Percentiles rank a stretch among this genome's conserved stretches.
phyloP scores from a whole-genome alignment of 2,113 vertebrate species.

The Melanerpes formicivorus region DNA sequence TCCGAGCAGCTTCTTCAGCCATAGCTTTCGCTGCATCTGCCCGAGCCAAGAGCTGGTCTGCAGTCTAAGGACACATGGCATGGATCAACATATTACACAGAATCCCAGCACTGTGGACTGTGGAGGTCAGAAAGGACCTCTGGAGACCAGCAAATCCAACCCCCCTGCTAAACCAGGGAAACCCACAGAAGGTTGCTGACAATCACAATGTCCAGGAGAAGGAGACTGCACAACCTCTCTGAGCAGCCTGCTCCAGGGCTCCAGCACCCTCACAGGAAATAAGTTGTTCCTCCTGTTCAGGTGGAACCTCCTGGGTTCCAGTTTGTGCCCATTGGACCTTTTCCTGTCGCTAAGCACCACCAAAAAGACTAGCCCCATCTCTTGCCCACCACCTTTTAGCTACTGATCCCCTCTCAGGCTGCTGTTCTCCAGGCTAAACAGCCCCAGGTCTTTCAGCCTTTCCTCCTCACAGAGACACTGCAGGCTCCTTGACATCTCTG shows the following conservation, averaged over 20 bases:
- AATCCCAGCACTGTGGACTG: background rate
- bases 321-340: background rate
- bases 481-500: background rate
- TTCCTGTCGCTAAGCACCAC: background rate
- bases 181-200: background rate
- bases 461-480: background rate
- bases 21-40: conserved; percentile 94
- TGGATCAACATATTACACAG: background rate
- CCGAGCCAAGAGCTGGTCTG: conserved; percentile 93
- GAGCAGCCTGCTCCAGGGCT: background rate
- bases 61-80: conserved; percentile 80
- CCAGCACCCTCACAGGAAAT: background rate
- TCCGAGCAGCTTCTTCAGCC: conserved; percentile 92
- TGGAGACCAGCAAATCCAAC: background rate
- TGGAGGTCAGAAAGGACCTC: background rate
- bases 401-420: background rate
- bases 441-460: background rate
- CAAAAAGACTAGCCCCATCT: background rate
- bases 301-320: background rate
- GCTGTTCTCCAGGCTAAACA: background rate
- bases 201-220: background rate
- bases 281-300: background rate
- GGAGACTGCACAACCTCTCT: background rate
- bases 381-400: background rate
- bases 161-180: background rate